phyloP scores from a whole-genome alignment of 2,797 vertebrate genomes.

The Phataginus tetradactyla region DNA sequence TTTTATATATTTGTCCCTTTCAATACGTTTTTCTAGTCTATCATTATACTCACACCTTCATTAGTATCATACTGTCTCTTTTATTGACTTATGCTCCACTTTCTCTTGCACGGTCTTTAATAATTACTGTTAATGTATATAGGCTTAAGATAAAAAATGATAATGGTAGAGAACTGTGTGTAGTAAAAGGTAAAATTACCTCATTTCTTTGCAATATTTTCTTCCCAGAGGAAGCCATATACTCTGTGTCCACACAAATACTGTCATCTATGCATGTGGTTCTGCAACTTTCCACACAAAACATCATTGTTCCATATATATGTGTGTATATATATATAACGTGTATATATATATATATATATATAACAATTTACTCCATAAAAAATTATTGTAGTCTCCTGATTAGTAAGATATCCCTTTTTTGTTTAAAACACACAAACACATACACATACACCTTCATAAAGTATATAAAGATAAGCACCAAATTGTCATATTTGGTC shows the following conservation, averaged over 20 bases:
- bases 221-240: neutral
- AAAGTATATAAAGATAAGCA: neutral
- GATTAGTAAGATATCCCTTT: neutral
- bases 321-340: too few relatives aligned
- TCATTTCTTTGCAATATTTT: neutral
- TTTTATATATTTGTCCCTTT: neutral
- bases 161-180: neutral
- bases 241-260: neutral
- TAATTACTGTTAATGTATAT: neutral
- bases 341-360: neutral
- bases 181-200: neutral
- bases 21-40: neutral
- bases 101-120: neutral
- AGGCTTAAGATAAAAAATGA: neutral
- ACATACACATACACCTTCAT: neutral
- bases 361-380: neutral
- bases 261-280: neutral
- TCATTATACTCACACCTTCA: neutral
- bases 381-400: neutral
- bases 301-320: neutral
- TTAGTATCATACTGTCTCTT: neutral
- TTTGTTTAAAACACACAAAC: neutral
- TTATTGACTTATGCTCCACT: neutral
- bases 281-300: neutral
- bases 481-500: neutral